Evolutionary conservation across 2,888 invertebrate genomes (phyloP), one percentile per base, ranked within the genome.

Genomic region (Auanema freiburgensis): DNA sequence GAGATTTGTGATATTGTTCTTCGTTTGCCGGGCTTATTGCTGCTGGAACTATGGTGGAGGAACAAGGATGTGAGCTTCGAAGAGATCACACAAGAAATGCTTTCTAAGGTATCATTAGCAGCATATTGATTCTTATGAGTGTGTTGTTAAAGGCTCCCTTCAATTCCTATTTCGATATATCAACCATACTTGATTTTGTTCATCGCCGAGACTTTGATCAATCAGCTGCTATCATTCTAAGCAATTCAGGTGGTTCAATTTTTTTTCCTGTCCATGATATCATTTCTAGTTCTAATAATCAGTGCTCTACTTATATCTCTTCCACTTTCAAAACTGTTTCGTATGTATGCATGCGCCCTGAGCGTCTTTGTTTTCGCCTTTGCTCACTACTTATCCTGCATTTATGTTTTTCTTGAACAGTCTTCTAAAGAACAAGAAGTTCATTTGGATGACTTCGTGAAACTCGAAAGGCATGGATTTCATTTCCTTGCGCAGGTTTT

Each of bases 301-400:
- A 86, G 86, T 18, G 71, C 85, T 11, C 79, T 86, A 44, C 79
- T 88, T 59, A 82, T 87, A 33, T 78, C 87, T 1, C 80, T 88
- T 24, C 87, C 87, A 1, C 73, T 87, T 33, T 81, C 83, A 59
- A 84, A 84, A 63, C 83, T 88, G 41, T 84, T 86, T 33, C 83
- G 83, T 16, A 80, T 87, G 54, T 88, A 88, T 81, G 85, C 86
- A 79, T 87, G 87, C 78, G 79, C 85, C 40, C 78, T 87, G 44
- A 85, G 85, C 68, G 81, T 84, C 10, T 79, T 84, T 33, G 78
- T 87, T 1, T 80, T 87, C 44, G 82, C 83, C 1, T 79, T 83
- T 18, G 84, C 86, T 10, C 85, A 86, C 69, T 81, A 85, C 64
- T 80, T 87, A 63, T 86, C 86, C 1, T 71, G 69, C 21, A 66